A percentile compares a stretch with the other conserved stretches of the same genome.
phyloP scores from a whole-genome alignment of 2,113 vertebrate species.

The Eptesicus fuscus region DNA sequence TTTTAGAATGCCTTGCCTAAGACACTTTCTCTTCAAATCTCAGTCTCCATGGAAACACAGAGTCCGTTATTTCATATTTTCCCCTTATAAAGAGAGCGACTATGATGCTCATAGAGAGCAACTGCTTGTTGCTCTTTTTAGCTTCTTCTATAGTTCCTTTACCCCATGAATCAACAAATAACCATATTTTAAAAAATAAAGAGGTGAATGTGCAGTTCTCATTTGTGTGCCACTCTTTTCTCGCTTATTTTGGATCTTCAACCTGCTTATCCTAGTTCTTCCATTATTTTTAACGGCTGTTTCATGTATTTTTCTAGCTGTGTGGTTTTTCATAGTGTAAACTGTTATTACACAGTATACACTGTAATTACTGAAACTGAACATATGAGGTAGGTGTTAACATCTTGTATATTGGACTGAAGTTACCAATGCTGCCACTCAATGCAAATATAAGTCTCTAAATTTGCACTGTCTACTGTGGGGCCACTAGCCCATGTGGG shows the following conservation, averaged over 20 bases:
- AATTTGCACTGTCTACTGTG: background rate
- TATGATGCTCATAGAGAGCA: background rate
- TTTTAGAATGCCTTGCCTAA: background rate
- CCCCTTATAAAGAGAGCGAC: background rate
- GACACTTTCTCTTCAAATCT: background rate
- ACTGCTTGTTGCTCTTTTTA: background rate
- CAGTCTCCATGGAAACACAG: background rate
- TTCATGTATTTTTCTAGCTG: background rate
- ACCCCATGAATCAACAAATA: background rate
- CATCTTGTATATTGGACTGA: background rate
- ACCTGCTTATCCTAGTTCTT: background rate
- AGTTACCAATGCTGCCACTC: background rate
- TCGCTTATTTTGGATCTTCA: background rate
- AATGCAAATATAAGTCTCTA: background rate
- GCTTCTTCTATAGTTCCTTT: background rate
- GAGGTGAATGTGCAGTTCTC: background rate
- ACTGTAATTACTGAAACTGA: background rate
- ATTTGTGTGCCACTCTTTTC: background rate
- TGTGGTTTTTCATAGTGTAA: background rate
- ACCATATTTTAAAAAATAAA: background rate
- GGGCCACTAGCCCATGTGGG: background rate
- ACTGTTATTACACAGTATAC: background rate
- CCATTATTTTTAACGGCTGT: background rate
- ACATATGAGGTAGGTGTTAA: background rate
- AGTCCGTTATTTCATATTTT: background rate